Percentiles rank a stretch among this genome's conserved stretches.
phyloP scores from a whole-genome alignment of 2,797 vertebrate species.

The Kryptopterus vitreolus region DNA sequence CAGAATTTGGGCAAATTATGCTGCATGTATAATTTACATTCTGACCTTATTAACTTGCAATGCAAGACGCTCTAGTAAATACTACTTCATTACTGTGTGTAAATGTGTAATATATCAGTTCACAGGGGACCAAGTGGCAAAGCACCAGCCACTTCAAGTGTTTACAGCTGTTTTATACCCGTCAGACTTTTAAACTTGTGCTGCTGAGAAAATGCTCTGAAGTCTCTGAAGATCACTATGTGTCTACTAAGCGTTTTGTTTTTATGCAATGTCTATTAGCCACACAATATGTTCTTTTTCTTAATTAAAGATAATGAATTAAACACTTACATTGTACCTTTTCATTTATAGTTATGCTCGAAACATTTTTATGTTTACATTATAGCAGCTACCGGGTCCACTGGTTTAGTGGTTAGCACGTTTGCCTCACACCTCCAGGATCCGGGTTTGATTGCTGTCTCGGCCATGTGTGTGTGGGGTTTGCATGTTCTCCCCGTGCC shows the following conservation, averaged over 20 bases:
- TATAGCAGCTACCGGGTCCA: too few relatives aligned
- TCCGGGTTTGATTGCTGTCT: too few relatives aligned
- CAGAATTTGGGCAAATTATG: neutral
- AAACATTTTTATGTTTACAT: too few relatives aligned
- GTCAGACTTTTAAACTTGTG: neutral
- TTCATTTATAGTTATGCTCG: neutral
- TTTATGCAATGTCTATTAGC: neutral
- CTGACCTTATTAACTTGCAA: neutral
- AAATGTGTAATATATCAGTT: neutral
- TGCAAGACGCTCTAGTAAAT: neutral
- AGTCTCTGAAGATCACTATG: neutral
- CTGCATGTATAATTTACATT: neutral
- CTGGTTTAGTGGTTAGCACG: too few relatives aligned
- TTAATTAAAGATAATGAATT: neutral
- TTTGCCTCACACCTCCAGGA: too few relatives aligned
- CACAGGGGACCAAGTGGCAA: neutral
- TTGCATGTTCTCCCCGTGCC: too few relatives aligned
- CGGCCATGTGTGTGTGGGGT: too few relatives aligned
- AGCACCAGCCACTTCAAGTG: neutral
- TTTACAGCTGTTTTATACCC: neutral
- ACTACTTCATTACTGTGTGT: neutral
- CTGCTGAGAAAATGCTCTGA: neutral
- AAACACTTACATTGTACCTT: neutral
- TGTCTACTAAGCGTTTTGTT: neutral
- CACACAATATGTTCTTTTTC: neutral